A percentile compares a stretch with the other conserved stretches of the same genome.
phyloP scores from a whole-genome alignment of 2,888 invertebrate genomes.

The Protonemura montana region DNA sequence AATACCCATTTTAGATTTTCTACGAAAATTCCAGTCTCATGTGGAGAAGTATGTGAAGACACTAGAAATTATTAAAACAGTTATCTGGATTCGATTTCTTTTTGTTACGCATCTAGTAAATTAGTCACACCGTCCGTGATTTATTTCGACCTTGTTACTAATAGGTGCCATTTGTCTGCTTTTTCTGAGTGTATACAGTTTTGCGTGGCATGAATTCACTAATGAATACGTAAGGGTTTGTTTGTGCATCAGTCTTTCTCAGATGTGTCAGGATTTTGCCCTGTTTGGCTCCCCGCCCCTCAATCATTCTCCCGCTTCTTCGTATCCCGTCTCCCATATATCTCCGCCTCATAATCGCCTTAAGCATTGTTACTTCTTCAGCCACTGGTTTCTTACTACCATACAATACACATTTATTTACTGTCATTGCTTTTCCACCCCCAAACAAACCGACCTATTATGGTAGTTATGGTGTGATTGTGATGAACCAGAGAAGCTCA shows the following conservation, averaged over 20 bases:
- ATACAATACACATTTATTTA: slow-evolving; percentile 17
- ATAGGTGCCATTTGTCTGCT: not conserved
- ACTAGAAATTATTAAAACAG: too few relatives aligned
- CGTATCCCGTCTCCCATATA: not conserved
- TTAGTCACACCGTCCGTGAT: not conserved
- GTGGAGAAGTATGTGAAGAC: too few relatives aligned
- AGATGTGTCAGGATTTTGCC: slow-evolving; percentile 35
- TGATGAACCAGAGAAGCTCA: slow-evolving; percentile 8
- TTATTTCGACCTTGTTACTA: not conserved
- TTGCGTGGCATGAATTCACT: slow-evolving; percentile 19
- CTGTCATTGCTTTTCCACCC: slow-evolving; percentile 27
- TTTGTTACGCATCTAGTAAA: not conserved
- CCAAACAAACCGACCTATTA: not conserved
- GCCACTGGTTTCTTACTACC: not conserved
- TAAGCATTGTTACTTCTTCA: slow-evolving; percentile 26
- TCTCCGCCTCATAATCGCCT: slow-evolving; percentile 19
- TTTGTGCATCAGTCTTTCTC: slow-evolving; percentile 14
- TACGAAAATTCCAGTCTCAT: too few relatives aligned
- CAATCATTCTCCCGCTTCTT: slow-evolving; percentile 18
- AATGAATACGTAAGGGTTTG: slow-evolving; percentile 37
- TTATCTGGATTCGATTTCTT: too few relatives aligned
- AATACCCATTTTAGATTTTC: too few relatives aligned
- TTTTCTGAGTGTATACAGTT: not conserved
- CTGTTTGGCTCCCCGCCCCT: slow-evolving; percentile 27
- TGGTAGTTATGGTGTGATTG: slow-evolving; percentile 7